phyloP scores from a whole-genome alignment of 2,888 invertebrate species.

The Stenoptilia bipunctidactyla region DNA sequence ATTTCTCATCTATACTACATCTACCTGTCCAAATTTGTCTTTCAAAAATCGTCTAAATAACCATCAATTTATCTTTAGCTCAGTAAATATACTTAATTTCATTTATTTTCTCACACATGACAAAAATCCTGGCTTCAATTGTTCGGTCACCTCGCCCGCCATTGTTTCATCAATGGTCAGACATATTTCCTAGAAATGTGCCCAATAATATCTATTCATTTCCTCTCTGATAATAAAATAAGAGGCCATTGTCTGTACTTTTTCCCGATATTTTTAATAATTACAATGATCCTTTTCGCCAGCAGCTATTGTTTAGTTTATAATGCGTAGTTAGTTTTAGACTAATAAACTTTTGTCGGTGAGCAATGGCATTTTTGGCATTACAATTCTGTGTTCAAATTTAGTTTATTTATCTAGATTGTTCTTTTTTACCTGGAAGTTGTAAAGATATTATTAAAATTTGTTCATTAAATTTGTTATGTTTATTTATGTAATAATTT shows the following conservation, averaged over 20 bases:
- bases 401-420: background rate
- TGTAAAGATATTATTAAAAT: too few relatives aligned
- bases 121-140: constrained; percentile 35
- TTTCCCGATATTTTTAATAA: constrained; percentile 52
- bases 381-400: constrained; percentile 12
- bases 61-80: constrained; percentile 18
- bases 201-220: constrained; percentile 59
- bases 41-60: too few relatives aligned
- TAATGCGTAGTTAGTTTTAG: constrained; percentile 20
- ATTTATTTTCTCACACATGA: constrained; percentile 30
- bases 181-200: constrained; percentile 37
- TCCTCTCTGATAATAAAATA: constrained; percentile 55
- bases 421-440: too few relatives aligned
- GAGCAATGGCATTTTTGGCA: too few relatives aligned
- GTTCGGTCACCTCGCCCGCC: constrained; percentile 23
- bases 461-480: too few relatives aligned
- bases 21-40: too few relatives aligned
- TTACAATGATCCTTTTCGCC: constrained; percentile 36
- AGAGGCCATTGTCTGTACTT: constrained; percentile 51
- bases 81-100: constrained; percentile 11
- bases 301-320: constrained; percentile 19
- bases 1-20: too few relatives aligned
- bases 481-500: too few relatives aligned
- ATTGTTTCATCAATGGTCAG: constrained; percentile 46
- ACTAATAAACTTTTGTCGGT: constrained; percentile 16